Evolutionary conservation across 2,113 vertebrate species (phyloP).

Genomic region (Phoenicopterus ruber): DNA sequence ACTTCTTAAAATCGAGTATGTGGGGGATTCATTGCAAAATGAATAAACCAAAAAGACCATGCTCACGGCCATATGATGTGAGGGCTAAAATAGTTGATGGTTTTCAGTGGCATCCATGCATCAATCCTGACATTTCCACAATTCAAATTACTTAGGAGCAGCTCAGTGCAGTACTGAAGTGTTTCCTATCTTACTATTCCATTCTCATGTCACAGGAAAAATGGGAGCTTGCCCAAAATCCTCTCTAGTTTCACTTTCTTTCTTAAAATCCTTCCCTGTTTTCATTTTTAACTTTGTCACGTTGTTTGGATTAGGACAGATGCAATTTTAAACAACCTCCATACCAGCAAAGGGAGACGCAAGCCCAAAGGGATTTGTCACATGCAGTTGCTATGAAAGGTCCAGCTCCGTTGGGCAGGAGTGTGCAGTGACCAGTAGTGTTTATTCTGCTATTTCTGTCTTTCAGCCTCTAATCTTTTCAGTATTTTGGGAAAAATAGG

Average conservation of each 20-base stretch:
- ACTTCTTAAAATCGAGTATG: background rate
- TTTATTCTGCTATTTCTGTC: background rate
- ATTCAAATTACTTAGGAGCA: background rate
- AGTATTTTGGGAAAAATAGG: background rate
- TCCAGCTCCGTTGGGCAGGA: background rate
- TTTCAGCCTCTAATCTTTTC: background rate
- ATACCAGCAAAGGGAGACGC: background rate
- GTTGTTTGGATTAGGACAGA: background rate
- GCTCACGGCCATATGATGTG: background rate
- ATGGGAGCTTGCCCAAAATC: background rate
- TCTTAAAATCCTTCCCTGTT: background rate
- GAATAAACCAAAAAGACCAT: background rate
- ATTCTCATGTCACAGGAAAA: background rate
- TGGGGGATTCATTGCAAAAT: background rate
- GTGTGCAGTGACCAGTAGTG: accelerated
- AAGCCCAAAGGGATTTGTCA: background rate
- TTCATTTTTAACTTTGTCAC: background rate
- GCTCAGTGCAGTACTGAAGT: background rate
- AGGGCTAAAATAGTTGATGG: background rate
- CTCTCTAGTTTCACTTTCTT: background rate
- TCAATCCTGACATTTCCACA: background rate
- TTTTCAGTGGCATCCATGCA: background rate
- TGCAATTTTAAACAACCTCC: background rate
- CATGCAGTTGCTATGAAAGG: background rate
- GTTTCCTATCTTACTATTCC: background rate